phyloP scores from a whole-genome alignment of 2,888 invertebrate species.

The Catocala sponsa region DNA sequence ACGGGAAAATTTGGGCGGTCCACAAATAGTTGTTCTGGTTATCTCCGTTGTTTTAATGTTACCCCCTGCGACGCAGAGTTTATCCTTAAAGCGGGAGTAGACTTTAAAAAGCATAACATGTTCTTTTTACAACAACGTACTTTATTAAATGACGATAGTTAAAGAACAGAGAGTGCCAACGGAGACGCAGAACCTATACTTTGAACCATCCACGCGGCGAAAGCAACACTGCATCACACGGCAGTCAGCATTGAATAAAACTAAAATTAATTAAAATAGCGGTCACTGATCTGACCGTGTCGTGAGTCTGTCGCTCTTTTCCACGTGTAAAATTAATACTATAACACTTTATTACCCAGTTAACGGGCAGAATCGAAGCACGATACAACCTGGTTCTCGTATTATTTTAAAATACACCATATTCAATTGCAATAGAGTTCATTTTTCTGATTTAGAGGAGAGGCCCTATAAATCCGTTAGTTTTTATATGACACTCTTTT shows the following conservation, averaged over 20 bases:
- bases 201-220: too few species aligned
- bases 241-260: neutral
- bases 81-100: too few species aligned
- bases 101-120: too few species aligned
- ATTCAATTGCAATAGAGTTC: neutral
- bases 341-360: conserved; percentile 33
- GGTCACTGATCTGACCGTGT: conserved; percentile 24
- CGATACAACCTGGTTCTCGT: neutral
- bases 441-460: conserved; percentile 1
- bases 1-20: too few species aligned
- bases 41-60: too few species aligned
- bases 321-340: conserved; percentile 24
- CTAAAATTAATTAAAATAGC: conserved; percentile 16
- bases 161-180: too few species aligned
- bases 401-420: conserved; percentile 22
- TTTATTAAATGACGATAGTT: too few species aligned
- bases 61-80: too few species aligned
- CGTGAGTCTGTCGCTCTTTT: conserved; percentile 25
- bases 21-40: too few species aligned
- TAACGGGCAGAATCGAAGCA: conserved; percentile 23
- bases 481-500: conserved; percentile 29
- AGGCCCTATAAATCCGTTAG: conserved; percentile 36
- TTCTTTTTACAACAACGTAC: too few species aligned
- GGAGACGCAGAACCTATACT: too few species aligned
- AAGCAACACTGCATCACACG: neutral